Conservation (phyloP, 2,797 vertebrate genomes). For the Danio tinwini region DNA sequence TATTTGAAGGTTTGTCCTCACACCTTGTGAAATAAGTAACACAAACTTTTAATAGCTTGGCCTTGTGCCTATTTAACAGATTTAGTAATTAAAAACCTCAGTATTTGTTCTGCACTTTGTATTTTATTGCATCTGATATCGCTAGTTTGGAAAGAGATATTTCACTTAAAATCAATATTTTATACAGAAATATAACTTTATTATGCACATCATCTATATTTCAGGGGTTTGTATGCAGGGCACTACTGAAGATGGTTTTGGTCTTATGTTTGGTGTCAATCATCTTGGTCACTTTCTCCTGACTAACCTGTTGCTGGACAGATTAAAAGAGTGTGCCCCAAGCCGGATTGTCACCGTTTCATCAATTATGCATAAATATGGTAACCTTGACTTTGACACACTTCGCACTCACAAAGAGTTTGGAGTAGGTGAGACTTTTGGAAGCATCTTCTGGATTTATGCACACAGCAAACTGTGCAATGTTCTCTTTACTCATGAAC, state of each 20-base stretch:
- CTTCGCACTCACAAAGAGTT: constrained; percentile 69
- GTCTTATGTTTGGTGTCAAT: constrained; percentile 75
- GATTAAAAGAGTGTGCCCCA: constrained; percentile 66
- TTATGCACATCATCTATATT: constrained; percentile 10
- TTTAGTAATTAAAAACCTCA: background rate
- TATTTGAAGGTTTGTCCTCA: too few species aligned
- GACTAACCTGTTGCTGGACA: constrained; percentile 70
- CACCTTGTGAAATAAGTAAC: too few species aligned
- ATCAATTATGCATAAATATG: constrained; percentile 61
- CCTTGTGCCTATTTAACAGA: background rate
- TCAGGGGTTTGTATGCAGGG: constrained; percentile 65
- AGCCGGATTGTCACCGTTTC: constrained; percentile 71
- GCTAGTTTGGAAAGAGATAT: background rate
- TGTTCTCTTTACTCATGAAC: constrained; percentile 73
- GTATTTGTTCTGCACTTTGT: background rate
- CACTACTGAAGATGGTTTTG: constrained; percentile 72
- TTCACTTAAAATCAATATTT: background rate
- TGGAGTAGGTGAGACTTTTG: constrained; percentile 46
- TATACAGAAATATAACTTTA: background rate
- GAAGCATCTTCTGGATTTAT: constrained; percentile 57
- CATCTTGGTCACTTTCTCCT: constrained; percentile 76
- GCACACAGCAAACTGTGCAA: constrained; percentile 74
- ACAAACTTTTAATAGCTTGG: background rate
- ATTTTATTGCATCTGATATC: background rate
- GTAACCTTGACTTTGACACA: constrained; percentile 69